Evolutionary conservation across 2,888 invertebrate genomes (phyloP), one percentile per base, ranked within the genome.

Genomic region (Megastigmus dorsalis): DNA sequence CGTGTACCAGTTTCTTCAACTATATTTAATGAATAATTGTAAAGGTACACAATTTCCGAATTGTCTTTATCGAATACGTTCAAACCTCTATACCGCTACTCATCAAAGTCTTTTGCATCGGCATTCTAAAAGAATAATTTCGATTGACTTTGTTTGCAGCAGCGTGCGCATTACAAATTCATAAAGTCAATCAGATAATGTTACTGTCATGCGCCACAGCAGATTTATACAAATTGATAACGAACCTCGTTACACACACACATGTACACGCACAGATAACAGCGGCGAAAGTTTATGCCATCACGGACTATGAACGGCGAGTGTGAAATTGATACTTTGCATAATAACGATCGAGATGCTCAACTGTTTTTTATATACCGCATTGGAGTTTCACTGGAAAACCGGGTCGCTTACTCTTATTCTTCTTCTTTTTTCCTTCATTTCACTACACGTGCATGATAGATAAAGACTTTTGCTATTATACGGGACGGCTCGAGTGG

Each of bases 151-250:
- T n/a, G n/a, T n/a, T n/a, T n/a, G n/a, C n/a, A n/a, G n/a, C n/a
- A n/a, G n/a, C n/a, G n/a, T n/a, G n/a, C n/a, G n/a, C n/a, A 59
- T 68, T 59, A 59, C 20, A 28, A 38, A 50, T 50, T 48, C 23
- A 48, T 6, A 10, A 3, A 57, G 67, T 41, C 18, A 23, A 50
- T 68, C 68, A 59, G 68, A 68, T 59, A 59, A 41, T 3, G 18
- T n/a, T 28, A 38, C 18, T 36, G 33, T 30, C 7, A 69, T 36
- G 26, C 20, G n/a, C n/a, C n/a, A 28, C 45, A 4, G 3, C 38
- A n/a, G n/a, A 54, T 41, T 50, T 15, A 52, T 41, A 69, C 50
- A 60, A 69, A 59, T 59, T 60, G 68, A 60, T 67, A 67, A 67
- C 55, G 38, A 43, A 54, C 13, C 20, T 10, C n/a, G 18, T 45